Percentiles rank a stretch among this genome's conserved stretches.
phyloP scores from a whole-genome alignment of 2,888 invertebrate species.

The Epinotia demarniana region DNA sequence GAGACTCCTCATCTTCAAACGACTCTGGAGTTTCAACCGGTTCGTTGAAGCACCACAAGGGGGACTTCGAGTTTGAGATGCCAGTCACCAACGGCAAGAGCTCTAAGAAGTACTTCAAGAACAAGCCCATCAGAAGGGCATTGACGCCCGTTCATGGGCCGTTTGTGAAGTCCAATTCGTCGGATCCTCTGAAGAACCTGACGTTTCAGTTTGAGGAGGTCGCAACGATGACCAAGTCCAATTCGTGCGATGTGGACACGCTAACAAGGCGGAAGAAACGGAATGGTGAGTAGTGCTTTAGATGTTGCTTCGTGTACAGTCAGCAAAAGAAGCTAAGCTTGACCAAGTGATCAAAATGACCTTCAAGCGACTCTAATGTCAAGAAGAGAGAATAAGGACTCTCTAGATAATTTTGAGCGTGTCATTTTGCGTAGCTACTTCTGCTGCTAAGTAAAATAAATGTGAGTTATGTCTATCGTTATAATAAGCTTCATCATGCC shows the following conservation, averaged over 20 bases:
- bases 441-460: no score
- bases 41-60: constrained; percentile 85
- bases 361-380: no score
- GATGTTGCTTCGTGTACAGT: no score
- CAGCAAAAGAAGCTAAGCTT: no score
- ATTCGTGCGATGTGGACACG: constrained; percentile 86
- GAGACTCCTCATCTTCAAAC: constrained; percentile 89
- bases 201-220: constrained; percentile 87
- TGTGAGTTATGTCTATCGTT: no score
- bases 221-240: constrained; percentile 84
- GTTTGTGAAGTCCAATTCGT: constrained; percentile 86
- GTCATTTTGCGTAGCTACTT: no score
- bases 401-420: no score
- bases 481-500: no score
- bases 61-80: constrained; percentile 86
- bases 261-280: constrained; percentile 82
- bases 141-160: constrained; percentile 81
- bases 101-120: constrained; percentile 74
- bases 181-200: constrained; percentile 86
- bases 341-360: no score
- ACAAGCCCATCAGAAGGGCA: constrained; percentile 75
- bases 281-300: constrained; percentile 63
- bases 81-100: constrained; percentile 81
- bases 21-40: constrained; percentile 89
- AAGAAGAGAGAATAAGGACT: no score